Base-by-base conservation (phyloP, 2,113 vertebrate species). In the Melanerpes aurifrons region DNA sequence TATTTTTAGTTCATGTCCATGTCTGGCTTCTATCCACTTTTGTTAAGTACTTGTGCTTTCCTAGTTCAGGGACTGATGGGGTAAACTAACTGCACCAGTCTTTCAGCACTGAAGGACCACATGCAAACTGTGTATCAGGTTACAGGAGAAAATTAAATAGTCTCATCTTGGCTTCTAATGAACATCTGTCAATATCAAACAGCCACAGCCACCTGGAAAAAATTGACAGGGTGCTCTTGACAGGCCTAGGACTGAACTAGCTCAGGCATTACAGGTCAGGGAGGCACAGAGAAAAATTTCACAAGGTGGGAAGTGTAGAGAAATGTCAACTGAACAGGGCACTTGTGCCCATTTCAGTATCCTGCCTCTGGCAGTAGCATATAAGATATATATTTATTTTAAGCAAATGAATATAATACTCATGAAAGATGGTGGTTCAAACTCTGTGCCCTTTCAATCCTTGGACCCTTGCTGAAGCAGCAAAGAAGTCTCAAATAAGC, bases 371-470 rank as follows among this genome's bases (percentile, higher is more conserved):
- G 84, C 75, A 93, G 83, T 40, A 83, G 19, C 54, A 77, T 19
- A 82, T 1, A 40, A 75, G 25, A 71, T 9, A 28, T 1, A 77
- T 71, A 48, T 62, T 53, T 64, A 5, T 66, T 87, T 92, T 71
- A 85, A 89, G 50, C 19, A 87, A 95, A 92, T 87, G 3, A 91
- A 76, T 80, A 82, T 91, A 86, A 89, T 82, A 71, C 57, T 80
- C 72, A 59, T 86, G 80, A 68, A 96, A 93, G 24, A 73, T 1
- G 54, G 45, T 4, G 72, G 47, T 48, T 92, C 59, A 87, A 71
- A 82, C 45, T 90, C 56, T 57, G 19, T 50, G 87, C 43, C 84
- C 50, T 89, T 93, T 79, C 61, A 79, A 82, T 54, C 72, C 61
- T 82, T 72, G 75, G 74, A 56, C 64, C 64, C 26, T 83, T 91